phyloP scores from a whole-genome alignment of 2,888 invertebrate genomes.

The Sphinx pinastri region DNA sequence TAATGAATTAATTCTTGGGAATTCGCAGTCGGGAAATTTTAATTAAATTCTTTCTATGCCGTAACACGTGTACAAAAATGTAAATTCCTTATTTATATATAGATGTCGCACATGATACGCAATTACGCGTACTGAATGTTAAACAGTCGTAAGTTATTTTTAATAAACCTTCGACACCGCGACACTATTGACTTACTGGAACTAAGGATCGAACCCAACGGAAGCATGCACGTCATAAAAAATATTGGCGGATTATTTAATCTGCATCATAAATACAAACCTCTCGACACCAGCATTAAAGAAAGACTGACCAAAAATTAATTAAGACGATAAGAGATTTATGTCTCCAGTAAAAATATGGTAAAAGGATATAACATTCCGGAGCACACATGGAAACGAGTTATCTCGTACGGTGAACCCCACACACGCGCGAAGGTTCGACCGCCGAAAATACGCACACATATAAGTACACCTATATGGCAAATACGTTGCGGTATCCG shows the following conservation, averaged over 20 bases:
- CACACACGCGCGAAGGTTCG: slow-evolving; percentile 53
- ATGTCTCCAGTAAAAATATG: slow-evolving; percentile 50
- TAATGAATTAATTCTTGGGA: background rate
- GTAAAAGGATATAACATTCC: slow-evolving; percentile 54
- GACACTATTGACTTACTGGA: slow-evolving; percentile 3
- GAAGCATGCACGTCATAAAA: slow-evolving; percentile 33
- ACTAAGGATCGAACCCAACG: slow-evolving; percentile 32
- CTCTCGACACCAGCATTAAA: slow-evolving; percentile 7
- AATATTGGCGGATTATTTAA: slow-evolving; percentile 29
- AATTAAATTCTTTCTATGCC: slow-evolving; percentile 48
- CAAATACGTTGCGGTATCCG: slow-evolving; percentile 81
- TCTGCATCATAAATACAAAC: slow-evolving; percentile 31
- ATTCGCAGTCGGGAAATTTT: slow-evolving; percentile 30
- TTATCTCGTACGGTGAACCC: slow-evolving; percentile 54
- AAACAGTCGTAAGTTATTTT: slow-evolving; percentile 39
- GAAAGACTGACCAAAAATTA: slow-evolving; percentile 42
- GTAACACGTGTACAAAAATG: slow-evolving; percentile 42
- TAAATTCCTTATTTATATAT: slow-evolving; percentile 42
- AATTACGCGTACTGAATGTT: slow-evolving; percentile 45
- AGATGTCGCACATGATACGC: slow-evolving; percentile 45
- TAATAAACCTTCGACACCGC: slow-evolving; percentile 27
- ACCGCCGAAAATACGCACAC: slow-evolving; percentile 72
- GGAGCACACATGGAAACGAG: slow-evolving; percentile 41
- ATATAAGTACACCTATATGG: slow-evolving; percentile 65
- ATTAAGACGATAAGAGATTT: slow-evolving; percentile 40